A percentile compares a stretch with the other conserved stretches of the same genome.
Conservation (phyloP, 2,797 vertebrate genomes). For the Bryconaethiops microstoma region DNA sequence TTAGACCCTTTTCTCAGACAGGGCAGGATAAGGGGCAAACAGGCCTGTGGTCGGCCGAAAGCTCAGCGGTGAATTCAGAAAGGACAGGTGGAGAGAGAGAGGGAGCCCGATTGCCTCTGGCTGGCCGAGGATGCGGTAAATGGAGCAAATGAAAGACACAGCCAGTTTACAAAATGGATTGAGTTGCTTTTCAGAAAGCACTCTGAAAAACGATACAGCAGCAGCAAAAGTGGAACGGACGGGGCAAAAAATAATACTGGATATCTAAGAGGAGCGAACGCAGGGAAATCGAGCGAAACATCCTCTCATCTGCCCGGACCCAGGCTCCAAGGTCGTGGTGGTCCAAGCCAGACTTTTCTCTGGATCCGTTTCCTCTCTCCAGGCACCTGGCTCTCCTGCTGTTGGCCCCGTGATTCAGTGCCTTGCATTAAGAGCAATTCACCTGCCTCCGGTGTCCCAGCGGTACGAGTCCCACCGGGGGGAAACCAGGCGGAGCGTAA, state of each 20-base stretch:
- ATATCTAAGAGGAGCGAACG: conserved; percentile 38
- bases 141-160: conserved; percentile 48
- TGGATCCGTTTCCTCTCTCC: conserved; percentile 97
- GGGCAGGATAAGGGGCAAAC: not conserved
- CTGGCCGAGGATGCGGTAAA: conserved; percentile 44
- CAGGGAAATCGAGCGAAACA: conserved; percentile 50
- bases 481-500: conserved; percentile 94
- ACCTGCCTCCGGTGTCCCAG: conserved; percentile 98
- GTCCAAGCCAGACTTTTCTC: conserved; percentile 90
- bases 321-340: conserved; percentile 91
- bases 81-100: conserved; percentile 42
- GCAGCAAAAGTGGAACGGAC: conserved; percentile 2
- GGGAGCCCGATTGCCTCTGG: conserved; percentile 28
- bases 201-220: conserved; percentile 52
- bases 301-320: conserved; percentile 80
- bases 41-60: not conserved
- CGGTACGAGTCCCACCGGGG: conserved; percentile 81
- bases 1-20: not conserved
- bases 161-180: conserved; percentile 54
- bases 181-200: conserved; percentile 58
- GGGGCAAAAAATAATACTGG: conserved; percentile 6
- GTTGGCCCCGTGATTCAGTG: conserved; percentile 99
- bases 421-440: conserved; percentile 99
- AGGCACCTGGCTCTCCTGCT: conserved; percentile 85
- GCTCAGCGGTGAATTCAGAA: conserved; percentile 24